Base-by-base conservation (phyloP, 2,888 invertebrate genomes). In the Corbicula japonica region DNA sequence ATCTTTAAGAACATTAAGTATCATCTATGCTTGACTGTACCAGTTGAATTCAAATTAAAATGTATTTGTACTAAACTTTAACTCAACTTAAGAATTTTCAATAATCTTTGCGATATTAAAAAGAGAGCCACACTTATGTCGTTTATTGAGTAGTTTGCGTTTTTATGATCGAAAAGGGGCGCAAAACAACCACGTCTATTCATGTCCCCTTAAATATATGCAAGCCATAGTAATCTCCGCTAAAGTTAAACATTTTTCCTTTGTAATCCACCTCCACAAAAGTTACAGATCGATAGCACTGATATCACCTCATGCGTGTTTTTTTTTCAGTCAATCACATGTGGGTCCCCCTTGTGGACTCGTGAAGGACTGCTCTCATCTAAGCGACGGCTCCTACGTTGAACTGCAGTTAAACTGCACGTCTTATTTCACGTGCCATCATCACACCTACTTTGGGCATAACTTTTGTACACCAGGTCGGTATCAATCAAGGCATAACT, bases 401-500 rank as follows among this genome's bases (percentile, higher is more conserved):
- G 86, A 86, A 65, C n/a, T 66, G 15, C 21, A 34, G 18, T 28
- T 72, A 18, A 83, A 83, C 66, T 90, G 90, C 50, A 79, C 72
- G 0, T 88, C 86, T 10, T 90, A 87, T 78, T 90, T 79, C 78
- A 89, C 90, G 8, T 90, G 90, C 66, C 32, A 68, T 4, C 77
- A 71, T 10, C 87, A 87, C 18, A 34, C 63, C 8, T 90, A 88
- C 75, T 84, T 65, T 50, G 80, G 82, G 10, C 80, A 83, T 46
- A 80, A 83, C 61, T 80, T 71, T 54, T 66, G 66, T 38, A 52
- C 66, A 34, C 66, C 52, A 66, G 66, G 65, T 65, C n/a, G n/a
- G n/a, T n/a, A 65, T 35, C n/a, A 5, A n/a, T 18, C 8, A 34
- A 8, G 34, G 12, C 12, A n/a, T 15, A 6, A 15, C 48, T 48